Conservation (phyloP, 2,797 vertebrate genomes). For the Smutsia temminckii region DNA sequence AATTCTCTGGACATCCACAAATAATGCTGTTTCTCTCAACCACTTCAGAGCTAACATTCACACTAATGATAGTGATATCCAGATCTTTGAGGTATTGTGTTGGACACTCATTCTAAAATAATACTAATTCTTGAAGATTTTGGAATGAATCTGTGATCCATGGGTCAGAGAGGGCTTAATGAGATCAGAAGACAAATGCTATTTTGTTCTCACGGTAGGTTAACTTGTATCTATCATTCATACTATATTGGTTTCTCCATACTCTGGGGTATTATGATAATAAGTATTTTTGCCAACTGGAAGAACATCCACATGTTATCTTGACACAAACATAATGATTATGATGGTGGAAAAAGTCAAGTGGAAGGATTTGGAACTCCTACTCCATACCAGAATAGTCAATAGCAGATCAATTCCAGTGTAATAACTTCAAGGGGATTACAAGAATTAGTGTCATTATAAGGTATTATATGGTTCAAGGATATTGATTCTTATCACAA, state of each 20-base stretch:
- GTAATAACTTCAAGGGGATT: neutral
- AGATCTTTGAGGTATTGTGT: neutral
- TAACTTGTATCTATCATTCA: neutral
- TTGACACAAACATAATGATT: neutral
- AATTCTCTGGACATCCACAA: neutral
- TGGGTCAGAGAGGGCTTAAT: neutral
- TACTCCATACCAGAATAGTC: neutral
- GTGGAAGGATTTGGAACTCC: neutral
- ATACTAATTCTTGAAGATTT: neutral
- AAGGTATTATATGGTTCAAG: neutral
- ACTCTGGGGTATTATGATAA: neutral
- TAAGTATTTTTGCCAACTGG: neutral
- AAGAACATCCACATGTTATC: neutral
- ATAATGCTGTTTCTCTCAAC: neutral
- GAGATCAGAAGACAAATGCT: neutral
- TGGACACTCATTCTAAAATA: neutral
- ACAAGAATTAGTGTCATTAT: conserved; percentile 12
- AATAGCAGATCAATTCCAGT: neutral
- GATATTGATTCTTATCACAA: neutral
- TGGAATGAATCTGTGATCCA: neutral
- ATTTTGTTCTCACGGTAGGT: neutral
- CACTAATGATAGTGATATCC: neutral
- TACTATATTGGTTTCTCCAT: neutral
- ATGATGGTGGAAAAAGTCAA: neutral
- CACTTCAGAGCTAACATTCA: neutral